Evolutionary conservation across 2,797 vertebrate genomes (phyloP).

Genomic region (Clamator glandarius): DNA sequence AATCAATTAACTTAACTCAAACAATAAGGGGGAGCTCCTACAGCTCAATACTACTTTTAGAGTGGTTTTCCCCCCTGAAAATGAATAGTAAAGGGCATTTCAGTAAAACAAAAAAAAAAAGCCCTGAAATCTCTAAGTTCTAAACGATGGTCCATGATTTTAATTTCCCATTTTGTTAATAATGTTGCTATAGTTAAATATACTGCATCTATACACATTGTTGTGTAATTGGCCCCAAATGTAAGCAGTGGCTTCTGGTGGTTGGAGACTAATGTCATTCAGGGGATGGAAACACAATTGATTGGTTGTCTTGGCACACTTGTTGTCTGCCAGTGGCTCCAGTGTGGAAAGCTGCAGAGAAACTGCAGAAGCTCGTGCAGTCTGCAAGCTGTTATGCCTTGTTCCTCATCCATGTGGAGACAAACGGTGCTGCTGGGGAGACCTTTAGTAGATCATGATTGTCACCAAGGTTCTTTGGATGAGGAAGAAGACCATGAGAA

Average conservation of each 20-base stretch:
- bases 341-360: background rate
- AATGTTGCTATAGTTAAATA: background rate
- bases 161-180: background rate
- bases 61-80: background rate
- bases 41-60: background rate
- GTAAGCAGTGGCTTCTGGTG: background rate
- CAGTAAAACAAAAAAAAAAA: background rate
- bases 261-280: background rate
- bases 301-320: background rate
- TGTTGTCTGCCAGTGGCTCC: background rate
- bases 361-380: background rate
- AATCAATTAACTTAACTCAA: constrained; percentile 20
- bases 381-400: background rate
- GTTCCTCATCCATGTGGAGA: background rate
- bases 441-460: background rate
- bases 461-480: background rate
- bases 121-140: background rate
- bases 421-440: background rate
- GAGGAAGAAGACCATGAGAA: background rate
- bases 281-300: background rate
- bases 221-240: background rate
- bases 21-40: background rate
- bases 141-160: background rate
- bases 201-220: background rate
- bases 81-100: background rate